Conservation (phyloP, 2,888 invertebrate genomes). For the Oscheius sp. region DNA sequence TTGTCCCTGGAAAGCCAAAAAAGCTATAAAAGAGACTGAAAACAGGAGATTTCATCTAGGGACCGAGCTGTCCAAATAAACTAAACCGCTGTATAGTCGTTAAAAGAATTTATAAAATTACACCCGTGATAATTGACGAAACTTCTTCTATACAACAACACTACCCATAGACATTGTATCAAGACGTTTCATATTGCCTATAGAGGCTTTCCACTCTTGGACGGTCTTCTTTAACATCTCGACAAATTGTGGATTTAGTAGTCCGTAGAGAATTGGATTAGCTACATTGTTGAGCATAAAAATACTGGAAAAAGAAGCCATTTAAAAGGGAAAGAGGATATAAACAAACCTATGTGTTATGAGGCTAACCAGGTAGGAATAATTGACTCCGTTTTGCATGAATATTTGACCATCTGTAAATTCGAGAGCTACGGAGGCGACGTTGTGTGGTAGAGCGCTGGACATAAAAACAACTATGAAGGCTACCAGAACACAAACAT, state of each 20-base stretch:
- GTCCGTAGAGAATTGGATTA: slow-evolving; percentile 38
- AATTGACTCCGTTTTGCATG: slow-evolving; percentile 19
- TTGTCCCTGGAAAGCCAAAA: too few relatives aligned
- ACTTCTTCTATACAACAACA: slow-evolving; percentile 15
- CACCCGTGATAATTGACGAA: slow-evolving; percentile 4
- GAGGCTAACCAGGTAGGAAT: slow-evolving; percentile 34
- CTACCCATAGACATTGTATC: slow-evolving; percentile 32
- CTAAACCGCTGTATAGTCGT: too few relatives aligned
- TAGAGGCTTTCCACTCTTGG: slow-evolving; percentile 15
- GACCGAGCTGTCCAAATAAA: too few relatives aligned
- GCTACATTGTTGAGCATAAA: slow-evolving; percentile 37
- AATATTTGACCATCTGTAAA: slow-evolving; percentile 37
- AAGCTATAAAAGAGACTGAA: neutral
- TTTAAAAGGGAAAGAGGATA: neutral
- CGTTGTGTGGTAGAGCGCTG: slow-evolving; percentile 35
- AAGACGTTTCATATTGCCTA: slow-evolving; percentile 21
- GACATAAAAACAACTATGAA: slow-evolving; percentile 37
- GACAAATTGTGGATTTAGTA: slow-evolving; percentile 37
- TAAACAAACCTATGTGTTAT: slow-evolving; percentile 37
- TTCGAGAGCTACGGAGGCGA: slow-evolving; percentile 30
- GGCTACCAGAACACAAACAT: slow-evolving; percentile 34
- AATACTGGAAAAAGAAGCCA: slow-evolving; percentile 24
- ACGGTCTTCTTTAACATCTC: slow-evolving; percentile 35
- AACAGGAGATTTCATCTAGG: neutral
- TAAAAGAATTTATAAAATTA: neutral